A percentile compares a stretch with the other conserved stretches of the same genome.
Conservation (phyloP, 2,888 invertebrate genomes). For the Petrophora chlorosata region DNA sequence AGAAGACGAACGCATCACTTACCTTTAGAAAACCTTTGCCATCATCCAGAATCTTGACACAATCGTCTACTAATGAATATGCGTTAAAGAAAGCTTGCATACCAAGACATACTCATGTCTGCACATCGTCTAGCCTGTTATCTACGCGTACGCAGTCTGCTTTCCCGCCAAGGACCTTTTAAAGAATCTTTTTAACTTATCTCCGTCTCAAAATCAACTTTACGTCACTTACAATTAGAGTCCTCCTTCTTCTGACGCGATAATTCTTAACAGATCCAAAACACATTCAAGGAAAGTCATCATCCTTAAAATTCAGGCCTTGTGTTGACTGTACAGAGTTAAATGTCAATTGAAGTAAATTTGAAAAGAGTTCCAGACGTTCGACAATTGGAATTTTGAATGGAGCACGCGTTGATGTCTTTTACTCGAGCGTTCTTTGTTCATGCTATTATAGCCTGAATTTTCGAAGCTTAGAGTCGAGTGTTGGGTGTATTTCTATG, state of each 20-base stretch:
- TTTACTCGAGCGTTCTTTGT: conserved; percentile 14
- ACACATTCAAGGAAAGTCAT: background rate
- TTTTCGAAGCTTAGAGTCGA: background rate
- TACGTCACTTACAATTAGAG: conserved; percentile 2
- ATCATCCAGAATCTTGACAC: no score
- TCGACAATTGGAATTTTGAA: conserved; percentile 26
- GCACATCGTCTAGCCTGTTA: conserved; percentile 63
- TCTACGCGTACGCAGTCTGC: conserved; percentile 34
- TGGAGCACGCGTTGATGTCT: conserved; percentile 26
- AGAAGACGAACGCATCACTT: no score
- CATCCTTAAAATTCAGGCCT: background rate
- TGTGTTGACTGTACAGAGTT: background rate
- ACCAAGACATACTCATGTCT: conserved; percentile 47
- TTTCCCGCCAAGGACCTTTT: conserved; percentile 40
- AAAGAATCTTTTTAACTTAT: background rate
- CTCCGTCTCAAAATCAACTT: conserved; percentile 3
- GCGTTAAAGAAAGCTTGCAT: conserved; percentile 21
- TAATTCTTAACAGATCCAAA: background rate
- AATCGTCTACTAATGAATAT: conserved; percentile 4
- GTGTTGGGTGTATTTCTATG: conserved; percentile 1
- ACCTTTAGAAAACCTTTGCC: background rate
- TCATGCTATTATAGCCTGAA: conserved; percentile 3
- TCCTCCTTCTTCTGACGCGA: background rate
- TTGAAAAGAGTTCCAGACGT: conserved; percentile 9
- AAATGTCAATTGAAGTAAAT: conserved; percentile 7